phyloP scores from a whole-genome alignment of 2,888 invertebrate genomes.

The Crioceris asparagi region DNA sequence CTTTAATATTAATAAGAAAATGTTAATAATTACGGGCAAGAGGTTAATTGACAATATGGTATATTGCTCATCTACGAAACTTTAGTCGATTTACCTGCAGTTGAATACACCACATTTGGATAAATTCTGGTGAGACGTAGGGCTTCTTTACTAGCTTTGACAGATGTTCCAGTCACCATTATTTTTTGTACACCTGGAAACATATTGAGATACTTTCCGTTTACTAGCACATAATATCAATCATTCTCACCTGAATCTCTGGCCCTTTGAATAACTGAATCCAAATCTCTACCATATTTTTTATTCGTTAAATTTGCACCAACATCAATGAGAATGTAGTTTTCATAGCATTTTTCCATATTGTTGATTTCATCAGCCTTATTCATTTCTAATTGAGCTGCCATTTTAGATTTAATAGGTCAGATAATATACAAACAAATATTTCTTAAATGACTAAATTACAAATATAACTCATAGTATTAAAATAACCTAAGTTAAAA shows the following conservation, averaged over 20 bases:
- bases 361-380: constrained; percentile 12
- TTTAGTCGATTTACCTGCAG: constrained; percentile 58
- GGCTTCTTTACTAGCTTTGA: constrained; percentile 83
- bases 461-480: constrained; percentile 1
- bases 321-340: constrained; percentile 83
- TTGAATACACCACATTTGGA: constrained; percentile 82
- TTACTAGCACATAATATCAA: constrained; percentile 11
- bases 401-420: constrained; percentile 10
- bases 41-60: too few species aligned
- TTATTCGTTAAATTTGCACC: constrained; percentile 91
- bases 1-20: constrained; percentile 34
- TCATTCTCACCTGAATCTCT: constrained; percentile 69
- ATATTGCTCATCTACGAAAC: too few species aligned
- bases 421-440: not conserved
- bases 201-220: not conserved
- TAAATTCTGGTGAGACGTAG: constrained; percentile 79
- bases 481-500: too few species aligned
- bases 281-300: constrained; percentile 84
- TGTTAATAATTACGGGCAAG: constrained; percentile 3
- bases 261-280: constrained; percentile 82
- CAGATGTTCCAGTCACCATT: constrained; percentile 86
- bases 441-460: constrained; percentile 1
- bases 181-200: constrained; percentile 78
- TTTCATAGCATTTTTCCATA: constrained; percentile 78
- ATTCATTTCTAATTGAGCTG: constrained; percentile 15